Evolutionary conservation across 2,888 invertebrate species (phyloP).

Genomic region (Acholoe squamosa): DNA sequence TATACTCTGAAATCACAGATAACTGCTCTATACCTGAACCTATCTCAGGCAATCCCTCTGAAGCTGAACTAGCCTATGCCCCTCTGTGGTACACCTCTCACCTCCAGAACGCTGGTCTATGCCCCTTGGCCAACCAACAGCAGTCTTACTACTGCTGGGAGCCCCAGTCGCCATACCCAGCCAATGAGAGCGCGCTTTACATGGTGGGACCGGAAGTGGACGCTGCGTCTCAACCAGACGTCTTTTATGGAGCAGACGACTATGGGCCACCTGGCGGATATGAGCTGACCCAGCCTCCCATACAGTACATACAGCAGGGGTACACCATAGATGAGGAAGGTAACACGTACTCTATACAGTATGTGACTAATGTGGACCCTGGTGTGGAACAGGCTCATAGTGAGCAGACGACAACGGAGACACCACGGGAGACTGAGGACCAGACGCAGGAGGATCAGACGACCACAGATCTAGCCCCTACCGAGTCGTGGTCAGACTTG

Average conservation of each 20-base stretch:
- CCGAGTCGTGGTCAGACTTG: background rate
- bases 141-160: background rate
- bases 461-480: background rate
- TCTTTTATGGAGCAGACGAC: background rate
- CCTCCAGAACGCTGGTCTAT: background rate
- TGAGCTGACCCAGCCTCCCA: background rate
- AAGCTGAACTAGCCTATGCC: constrained; percentile 9
- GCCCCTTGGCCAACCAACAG: background rate
- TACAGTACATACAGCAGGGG: background rate
- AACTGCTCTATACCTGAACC: background rate
- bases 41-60: background rate
- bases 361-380: background rate
- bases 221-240: background rate
- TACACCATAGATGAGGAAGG: background rate
- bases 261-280: background rate
- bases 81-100: constrained; percentile 22
- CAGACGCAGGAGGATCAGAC: no score
- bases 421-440: background rate
- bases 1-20: background rate
- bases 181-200: constrained; percentile 2
- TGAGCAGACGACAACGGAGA: background rate
- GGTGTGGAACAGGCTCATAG: background rate
- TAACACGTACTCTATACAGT: background rate
- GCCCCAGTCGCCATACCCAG: background rate
- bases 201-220: background rate